Percentiles rank a stretch among this genome's conserved stretches.
phyloP scores from a whole-genome alignment of 2,113 vertebrate species.

The Oreocharis arfaki region DNA sequence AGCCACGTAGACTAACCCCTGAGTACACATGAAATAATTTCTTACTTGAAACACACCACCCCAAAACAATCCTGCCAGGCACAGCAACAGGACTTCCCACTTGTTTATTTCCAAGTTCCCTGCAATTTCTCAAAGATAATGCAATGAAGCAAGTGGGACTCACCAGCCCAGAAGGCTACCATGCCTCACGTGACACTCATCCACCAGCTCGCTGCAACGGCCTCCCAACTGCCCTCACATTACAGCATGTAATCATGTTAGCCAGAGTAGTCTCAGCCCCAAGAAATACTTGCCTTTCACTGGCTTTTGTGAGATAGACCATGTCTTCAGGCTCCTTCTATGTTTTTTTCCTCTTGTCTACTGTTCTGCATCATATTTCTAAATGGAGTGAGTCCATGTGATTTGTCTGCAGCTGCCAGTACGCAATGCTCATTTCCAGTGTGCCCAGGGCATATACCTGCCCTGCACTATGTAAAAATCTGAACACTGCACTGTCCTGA shows the following conservation, averaged over 20 bases:
- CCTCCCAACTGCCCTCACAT: not conserved
- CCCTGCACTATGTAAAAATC: not conserved
- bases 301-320: not conserved
- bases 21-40: not conserved
- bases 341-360: not conserved
- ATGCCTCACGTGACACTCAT: not conserved
- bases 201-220: not conserved
- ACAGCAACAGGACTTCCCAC: not conserved
- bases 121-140: conserved; percentile 60
- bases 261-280: not conserved
- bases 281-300: not conserved
- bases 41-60: conserved; percentile 6
- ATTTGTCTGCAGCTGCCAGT: not conserved
- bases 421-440: not conserved
- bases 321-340: not conserved
- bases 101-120: conserved; percentile 38
- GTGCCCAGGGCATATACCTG: rapidly evolving
- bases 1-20: not conserved
- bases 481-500: not conserved
- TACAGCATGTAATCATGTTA: not conserved
- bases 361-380: not conserved
- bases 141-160: conserved; percentile 16
- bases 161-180: not conserved
- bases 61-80: conserved; percentile 8
- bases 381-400: not conserved